phyloP scores from a whole-genome alignment of 2,888 invertebrate genomes.

The Pseudoips prasinana region DNA sequence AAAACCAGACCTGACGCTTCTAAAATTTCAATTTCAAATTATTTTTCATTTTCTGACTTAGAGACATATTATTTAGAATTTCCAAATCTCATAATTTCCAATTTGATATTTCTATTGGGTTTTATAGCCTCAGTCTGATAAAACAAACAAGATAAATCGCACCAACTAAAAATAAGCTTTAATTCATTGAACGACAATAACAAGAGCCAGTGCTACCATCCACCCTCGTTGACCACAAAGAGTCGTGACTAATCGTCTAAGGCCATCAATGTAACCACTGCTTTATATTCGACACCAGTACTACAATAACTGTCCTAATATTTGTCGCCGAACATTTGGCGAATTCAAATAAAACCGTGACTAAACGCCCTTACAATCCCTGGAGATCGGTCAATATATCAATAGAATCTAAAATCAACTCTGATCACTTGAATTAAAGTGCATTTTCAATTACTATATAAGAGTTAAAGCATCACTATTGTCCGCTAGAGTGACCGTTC shows the following conservation, averaged over 20 bases:
- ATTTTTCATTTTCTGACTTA: too few relatives aligned
- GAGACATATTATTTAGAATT: too few relatives aligned
- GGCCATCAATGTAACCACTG: conserved; percentile 60
- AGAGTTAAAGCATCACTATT: conserved; percentile 2
- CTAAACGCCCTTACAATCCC: conserved; percentile 71
- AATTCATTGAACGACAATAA: too few relatives aligned
- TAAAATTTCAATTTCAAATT: too few relatives aligned
- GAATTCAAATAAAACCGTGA: conserved; percentile 79
- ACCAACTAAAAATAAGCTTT: background rate
- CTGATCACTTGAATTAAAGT: conserved; percentile 14
- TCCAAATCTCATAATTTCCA: too few relatives aligned
- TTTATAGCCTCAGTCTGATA: too few relatives aligned
- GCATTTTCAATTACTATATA: conserved; percentile 2
- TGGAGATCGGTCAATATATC: conserved; percentile 66
- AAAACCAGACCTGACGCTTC: too few relatives aligned
- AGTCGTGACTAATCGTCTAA: conserved; percentile 55
- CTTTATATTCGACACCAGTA: conserved; percentile 75
- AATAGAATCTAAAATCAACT: conserved; percentile 25
- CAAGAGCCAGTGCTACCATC: conserved; percentile 5
- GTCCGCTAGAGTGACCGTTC: conserved; percentile 23
- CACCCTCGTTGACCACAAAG: conserved; percentile 46
- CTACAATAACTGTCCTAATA: conserved; percentile 79
- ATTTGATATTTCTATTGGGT: too few relatives aligned
- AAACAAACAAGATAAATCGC: background rate
- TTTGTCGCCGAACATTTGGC: conserved; percentile 72